Evolutionary conservation across 2,113 vertebrate species (phyloP).

Genomic region (Myanophis thanlyinensis): DNA sequence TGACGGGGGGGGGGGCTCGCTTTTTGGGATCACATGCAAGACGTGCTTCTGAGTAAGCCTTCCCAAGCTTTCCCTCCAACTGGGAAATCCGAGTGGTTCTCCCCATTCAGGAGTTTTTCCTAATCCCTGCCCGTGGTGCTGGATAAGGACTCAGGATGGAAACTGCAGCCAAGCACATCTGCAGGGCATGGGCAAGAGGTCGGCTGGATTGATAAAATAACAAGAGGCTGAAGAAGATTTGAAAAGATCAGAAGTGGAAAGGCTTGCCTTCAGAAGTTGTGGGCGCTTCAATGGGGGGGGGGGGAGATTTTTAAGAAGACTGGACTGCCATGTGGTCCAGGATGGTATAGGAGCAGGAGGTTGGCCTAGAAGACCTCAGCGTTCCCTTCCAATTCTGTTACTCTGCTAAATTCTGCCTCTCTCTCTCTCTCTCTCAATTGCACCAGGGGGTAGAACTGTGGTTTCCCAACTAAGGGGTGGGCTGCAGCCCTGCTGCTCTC

Average conservation of each 20-base stretch:
- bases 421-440: neutral
- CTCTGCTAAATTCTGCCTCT: neutral
- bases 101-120: neutral
- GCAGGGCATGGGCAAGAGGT: neutral
- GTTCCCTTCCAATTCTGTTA: neutral
- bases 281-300: too few species aligned
- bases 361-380: neutral
- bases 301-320: too few species aligned
- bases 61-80: too few species aligned
- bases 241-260: neutral
- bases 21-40: neutral
- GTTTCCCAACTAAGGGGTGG: conserved; percentile 4
- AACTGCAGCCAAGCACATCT: neutral
- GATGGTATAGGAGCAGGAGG: neutral
- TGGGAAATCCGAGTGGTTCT: neutral
- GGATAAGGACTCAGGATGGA: neutral
- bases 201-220: neutral
- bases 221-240: neutral
- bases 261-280: neutral
- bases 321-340: neutral
- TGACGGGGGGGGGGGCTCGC: neutral
- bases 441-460: neutral
- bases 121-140: neutral
- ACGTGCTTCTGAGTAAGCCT: neutral
- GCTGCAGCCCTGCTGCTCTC: neutral